Base-by-base conservation (phyloP, 2,888 invertebrate species). In the Tinea trinotella region DNA sequence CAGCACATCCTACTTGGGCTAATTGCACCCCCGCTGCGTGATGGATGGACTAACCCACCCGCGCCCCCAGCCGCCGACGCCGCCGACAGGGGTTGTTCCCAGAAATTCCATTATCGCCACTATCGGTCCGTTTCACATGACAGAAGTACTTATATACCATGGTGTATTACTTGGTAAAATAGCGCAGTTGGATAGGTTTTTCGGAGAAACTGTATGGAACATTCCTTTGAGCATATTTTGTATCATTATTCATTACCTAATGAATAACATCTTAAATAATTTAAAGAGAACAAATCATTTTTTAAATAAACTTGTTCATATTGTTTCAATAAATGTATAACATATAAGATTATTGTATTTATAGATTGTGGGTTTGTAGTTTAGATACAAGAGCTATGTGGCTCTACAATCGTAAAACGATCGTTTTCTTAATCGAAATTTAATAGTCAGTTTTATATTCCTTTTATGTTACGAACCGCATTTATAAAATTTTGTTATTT, bases 41-140 rank as follows among this genome's bases (percentile, higher is more conserved):
- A 84, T 82, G 77, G 81, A 84, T 82, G 74, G 73, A 58, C 62
- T 57, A 60, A 67, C 63, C 61, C 60, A 62, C 19, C 54, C 58
- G 62, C 60, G 60, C 60, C 59, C 64, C 61, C 58, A 55, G 57
- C 48, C 59, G 57, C 46, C 53, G 61, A 50, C 71, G 65, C 70
- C 71, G 65, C 70, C 64, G 67, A 69, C 65, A 61, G 76, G 83
- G 83, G 83, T 78, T 79, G 81, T 84, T 84, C 77, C 74, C 74
- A 78, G 82, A 83, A 84, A 81, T 79, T 75, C 76, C 77, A 81
- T 82, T 81, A 83, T 78, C 71, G 74, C 60, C 67, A 68, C 64
- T 7, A 24, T 22, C 53, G 52, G 13, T 40, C 40, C 40, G 40
- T 15, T 12, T 40, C 40, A 40, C 40, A 15, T 40, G 40, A 40